phyloP scores from a whole-genome alignment of 2,113 vertebrate genomes.

The Tragelaphus strepsiceros region DNA sequence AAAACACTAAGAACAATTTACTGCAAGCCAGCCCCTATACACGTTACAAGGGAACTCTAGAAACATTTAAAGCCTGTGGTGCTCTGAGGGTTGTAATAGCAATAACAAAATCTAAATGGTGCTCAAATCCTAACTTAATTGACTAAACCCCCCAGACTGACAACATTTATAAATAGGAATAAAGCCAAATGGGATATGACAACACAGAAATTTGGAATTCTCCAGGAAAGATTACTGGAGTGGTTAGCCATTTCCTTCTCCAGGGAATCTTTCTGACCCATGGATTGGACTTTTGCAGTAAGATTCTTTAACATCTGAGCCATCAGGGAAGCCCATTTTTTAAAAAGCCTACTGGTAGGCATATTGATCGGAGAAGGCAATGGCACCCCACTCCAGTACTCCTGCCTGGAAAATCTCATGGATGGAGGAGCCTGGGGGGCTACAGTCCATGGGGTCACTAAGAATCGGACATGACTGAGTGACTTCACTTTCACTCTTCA shows the following conservation, averaged over 20 bases:
- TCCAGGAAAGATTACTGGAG: neutral
- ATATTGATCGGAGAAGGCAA: neutral
- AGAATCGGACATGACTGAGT: no score
- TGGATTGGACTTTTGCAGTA: neutral
- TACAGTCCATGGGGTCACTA: no score
- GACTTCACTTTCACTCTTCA: no score
- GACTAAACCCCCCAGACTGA: neutral
- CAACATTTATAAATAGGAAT: neutral
- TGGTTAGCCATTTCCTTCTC: neutral
- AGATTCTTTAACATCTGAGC: neutral
- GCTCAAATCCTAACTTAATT: neutral
- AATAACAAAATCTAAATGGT: neutral
- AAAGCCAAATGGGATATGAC: neutral
- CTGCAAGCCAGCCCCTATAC: neutral
- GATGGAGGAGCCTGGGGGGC: no score
- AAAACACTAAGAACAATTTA: neutral
- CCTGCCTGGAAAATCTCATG: no score
- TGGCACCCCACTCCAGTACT: no score
- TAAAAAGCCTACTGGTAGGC: neutral
- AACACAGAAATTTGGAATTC: neutral
- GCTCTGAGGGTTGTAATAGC: neutral
- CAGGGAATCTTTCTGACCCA: neutral
- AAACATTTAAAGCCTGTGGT: neutral
- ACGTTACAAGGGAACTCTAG: neutral
- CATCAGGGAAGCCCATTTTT: neutral